A percentile compares a stretch with the other conserved stretches of the same genome.
Evolutionary conservation across 1,140 invertebrate genomes (phyloP).

Genomic region (Aphis gossypii): DNA sequence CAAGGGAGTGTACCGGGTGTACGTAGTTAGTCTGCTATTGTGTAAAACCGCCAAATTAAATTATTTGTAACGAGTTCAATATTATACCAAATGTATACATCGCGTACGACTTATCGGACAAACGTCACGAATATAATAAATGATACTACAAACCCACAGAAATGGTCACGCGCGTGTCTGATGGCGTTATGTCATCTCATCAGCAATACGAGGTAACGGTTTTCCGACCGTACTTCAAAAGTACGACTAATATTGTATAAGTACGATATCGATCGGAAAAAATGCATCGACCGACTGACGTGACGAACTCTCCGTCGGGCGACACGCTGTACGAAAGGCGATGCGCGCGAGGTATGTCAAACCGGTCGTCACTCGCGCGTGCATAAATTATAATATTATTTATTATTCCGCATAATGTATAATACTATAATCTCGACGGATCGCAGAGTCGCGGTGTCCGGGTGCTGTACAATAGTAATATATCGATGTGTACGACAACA

Average conservation of each 20-base stretch:
- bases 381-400: constrained; percentile 3
- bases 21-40: not conserved
- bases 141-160: not conserved
- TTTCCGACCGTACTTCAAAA: not conserved
- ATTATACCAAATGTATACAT: not conserved
- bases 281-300: not conserved
- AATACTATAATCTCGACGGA: not conserved
- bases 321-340: not conserved
- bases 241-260: too few relatives aligned
- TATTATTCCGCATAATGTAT: not conserved
- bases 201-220: not conserved
- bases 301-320: not conserved
- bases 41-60: not conserved
- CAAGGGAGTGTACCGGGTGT: not conserved
- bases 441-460: not conserved
- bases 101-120: not conserved
- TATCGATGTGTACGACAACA: not conserved
- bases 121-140: not conserved
- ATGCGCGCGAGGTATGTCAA: not conserved
- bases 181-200: not conserved
- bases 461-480: not conserved
- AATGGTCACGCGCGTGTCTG: not conserved
- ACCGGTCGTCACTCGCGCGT: not conserved
- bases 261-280: not conserved
- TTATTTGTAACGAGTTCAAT: not conserved